Evolutionary conservation across 1,140 invertebrate genomes (phyloP).

Genomic region (Pseudoatta argentina): DNA sequence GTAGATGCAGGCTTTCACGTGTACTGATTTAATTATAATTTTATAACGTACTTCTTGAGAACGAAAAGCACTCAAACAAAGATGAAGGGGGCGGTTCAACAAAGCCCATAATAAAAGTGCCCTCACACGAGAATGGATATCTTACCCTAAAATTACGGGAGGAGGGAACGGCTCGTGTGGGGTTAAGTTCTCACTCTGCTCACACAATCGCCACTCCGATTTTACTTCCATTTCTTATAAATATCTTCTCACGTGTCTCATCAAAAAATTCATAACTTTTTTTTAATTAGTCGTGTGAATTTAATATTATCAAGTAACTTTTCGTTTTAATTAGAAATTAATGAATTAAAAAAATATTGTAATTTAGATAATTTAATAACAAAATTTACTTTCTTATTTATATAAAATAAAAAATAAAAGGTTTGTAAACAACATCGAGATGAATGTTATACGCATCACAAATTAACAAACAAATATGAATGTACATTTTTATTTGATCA

Average conservation of each 20-base stretch:
- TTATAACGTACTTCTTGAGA: constrained; percentile 34
- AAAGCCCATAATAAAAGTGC: constrained; percentile 54
- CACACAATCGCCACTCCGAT: constrained; percentile 12
- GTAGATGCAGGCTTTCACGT: constrained; percentile 36
- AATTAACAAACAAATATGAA: background rate
- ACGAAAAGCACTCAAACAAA: constrained; percentile 28
- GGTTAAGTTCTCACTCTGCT: constrained; percentile 44
- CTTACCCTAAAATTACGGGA: constrained; percentile 42
- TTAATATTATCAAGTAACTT: background rate
- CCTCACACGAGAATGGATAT: constrained; percentile 24
- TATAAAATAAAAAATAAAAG: background rate
- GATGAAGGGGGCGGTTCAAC: constrained; percentile 23
- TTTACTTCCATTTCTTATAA: constrained; percentile 22
- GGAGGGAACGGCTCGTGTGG: constrained; percentile 9
- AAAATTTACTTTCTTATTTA: background rate
- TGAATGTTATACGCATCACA: background rate
- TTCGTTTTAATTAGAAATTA: background rate
- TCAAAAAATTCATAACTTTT: constrained; percentile 9
- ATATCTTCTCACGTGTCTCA: background rate
- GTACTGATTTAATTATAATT: constrained; percentile 58
- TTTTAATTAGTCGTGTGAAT: background rate
- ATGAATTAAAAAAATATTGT: background rate
- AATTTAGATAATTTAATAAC: background rate
- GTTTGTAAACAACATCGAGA: background rate
- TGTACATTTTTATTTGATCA: background rate